These are phyloP conservation scores for Acanthoscelides obtectus DNA, from an alignment of 2,888 invertebrate genomes.

Conservation along the genomic window DNA sequence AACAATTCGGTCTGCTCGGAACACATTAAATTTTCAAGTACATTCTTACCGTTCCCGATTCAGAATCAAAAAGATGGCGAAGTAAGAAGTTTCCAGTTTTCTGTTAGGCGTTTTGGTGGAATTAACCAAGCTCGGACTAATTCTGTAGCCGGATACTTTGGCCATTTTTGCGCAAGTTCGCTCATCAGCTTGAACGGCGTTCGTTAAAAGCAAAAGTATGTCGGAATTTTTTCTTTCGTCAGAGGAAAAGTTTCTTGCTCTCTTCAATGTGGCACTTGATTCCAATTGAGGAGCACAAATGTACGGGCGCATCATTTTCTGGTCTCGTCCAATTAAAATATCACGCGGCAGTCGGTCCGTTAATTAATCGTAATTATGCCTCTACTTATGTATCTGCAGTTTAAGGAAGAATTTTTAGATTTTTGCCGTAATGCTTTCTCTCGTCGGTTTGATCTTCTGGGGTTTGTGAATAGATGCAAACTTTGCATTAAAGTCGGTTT, in stretches of 20 bases:
- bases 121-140: not conserved
- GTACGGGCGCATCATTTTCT: not conserved
- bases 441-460: no score
- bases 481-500: no score
- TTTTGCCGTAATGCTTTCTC: not conserved
- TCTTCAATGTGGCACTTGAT: not conserved
- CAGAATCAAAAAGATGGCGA: not conserved
- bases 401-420: not conserved
- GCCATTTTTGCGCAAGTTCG: not conserved
- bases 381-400: not conserved
- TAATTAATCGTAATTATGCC: not conserved
- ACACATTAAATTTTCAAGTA: no score
- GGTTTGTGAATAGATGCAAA: no score
- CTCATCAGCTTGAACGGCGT: not conserved
- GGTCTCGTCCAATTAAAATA: not conserved
- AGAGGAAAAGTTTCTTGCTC: not conserved
- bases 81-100: not conserved
- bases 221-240: not conserved
- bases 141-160: not conserved
- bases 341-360: not conserved
- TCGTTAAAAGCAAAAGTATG: not conserved
- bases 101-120: not conserved
- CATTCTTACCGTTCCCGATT: not conserved
- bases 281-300: not conserved
- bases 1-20: no score